Conservation (phyloP, 2,888 invertebrate species). For the Sclerodermus sp. region DNA sequence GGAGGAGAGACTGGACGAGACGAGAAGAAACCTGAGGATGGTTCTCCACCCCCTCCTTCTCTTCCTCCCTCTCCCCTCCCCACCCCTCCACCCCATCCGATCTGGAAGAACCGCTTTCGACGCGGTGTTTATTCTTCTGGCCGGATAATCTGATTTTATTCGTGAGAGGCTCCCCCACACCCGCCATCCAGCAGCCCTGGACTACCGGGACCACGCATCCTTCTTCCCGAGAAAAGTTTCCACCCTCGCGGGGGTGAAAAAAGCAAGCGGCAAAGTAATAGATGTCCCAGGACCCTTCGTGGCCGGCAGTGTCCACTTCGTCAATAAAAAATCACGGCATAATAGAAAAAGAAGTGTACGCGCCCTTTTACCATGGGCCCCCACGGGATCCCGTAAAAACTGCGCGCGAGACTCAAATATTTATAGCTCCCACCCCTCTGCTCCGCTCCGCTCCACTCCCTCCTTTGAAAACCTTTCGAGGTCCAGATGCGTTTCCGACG, state of each 20-base stretch:
- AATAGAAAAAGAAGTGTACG: slow-evolving; percentile 47
- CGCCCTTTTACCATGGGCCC: slow-evolving; percentile 7
- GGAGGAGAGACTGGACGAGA: too few relatives aligned
- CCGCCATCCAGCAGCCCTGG: too few relatives aligned
- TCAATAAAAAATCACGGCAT: slow-evolving; percentile 57
- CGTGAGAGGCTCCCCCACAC: too few relatives aligned
- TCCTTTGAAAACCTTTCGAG: slow-evolving; percentile 12
- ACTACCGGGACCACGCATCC: too few relatives aligned
- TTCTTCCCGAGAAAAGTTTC: too few relatives aligned
- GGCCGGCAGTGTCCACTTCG: slow-evolving; percentile 52
- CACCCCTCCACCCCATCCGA: too few relatives aligned
- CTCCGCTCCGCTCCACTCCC: slow-evolving; percentile 14
- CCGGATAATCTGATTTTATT: too few relatives aligned
- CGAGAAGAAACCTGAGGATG: background rate
- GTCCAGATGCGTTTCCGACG: too few relatives aligned
- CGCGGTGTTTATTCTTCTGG: too few relatives aligned
- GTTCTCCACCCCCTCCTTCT: too few relatives aligned
- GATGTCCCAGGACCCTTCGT: slow-evolving; percentile 44
- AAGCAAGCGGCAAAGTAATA: slow-evolving; percentile 54
- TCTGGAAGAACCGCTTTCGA: too few relatives aligned
- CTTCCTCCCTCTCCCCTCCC: too few relatives aligned
- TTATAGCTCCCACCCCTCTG: slow-evolving; percentile 32
- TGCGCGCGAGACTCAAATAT: slow-evolving; percentile 46
- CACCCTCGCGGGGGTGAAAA: slow-evolving; percentile 10
- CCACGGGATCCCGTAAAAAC: slow-evolving; percentile 25